A percentile compares a stretch with the other conserved stretches of the same genome.
These are phyloP conservation scores for Harpagifer antarcticus DNA, from an alignment of 2,797 vertebrate species.

Conservation along the genomic window DNA sequence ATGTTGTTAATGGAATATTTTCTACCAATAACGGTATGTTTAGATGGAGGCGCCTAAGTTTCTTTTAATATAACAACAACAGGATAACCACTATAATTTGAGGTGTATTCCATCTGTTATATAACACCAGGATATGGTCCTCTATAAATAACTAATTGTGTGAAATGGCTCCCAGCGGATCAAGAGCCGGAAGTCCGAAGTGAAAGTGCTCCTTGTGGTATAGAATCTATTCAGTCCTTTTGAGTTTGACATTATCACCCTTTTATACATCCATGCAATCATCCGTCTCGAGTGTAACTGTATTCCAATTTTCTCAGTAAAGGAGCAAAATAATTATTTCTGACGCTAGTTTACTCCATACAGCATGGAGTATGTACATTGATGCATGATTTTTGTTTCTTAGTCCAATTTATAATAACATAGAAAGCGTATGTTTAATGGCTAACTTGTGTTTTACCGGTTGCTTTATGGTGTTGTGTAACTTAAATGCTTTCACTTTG, in stretches of 20 bases:
- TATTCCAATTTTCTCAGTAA: background rate
- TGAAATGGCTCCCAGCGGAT: conserved; percentile 3
- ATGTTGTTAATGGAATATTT: conserved; percentile 26
- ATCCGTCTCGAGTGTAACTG: background rate
- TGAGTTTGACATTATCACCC: conserved; percentile 4
- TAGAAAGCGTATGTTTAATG: too few relatives aligned
- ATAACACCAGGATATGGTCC: background rate
- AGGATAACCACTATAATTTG: background rate
- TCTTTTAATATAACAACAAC: conserved; percentile 3
- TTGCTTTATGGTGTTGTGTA: too few relatives aligned
- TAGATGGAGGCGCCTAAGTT: conserved; percentile 5
- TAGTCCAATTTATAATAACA: too few relatives aligned
- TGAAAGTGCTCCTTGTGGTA: conserved; percentile 19
- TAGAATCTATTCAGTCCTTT: conserved; percentile 2
- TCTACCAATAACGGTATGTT: conserved; percentile 3
- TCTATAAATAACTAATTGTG: conserved; percentile 19
- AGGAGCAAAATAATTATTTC: background rate
- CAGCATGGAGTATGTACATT: too few relatives aligned
- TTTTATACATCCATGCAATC: conserved; percentile 12
- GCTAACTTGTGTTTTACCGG: too few relatives aligned
- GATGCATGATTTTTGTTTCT: too few relatives aligned
- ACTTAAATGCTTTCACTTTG: too few relatives aligned
- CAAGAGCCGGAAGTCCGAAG: background rate
- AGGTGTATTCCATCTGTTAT: background rate
- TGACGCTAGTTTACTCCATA: too few relatives aligned